phyloP scores from a whole-genome alignment of 2,888 invertebrate species.

The Aleiodes testaceus region DNA sequence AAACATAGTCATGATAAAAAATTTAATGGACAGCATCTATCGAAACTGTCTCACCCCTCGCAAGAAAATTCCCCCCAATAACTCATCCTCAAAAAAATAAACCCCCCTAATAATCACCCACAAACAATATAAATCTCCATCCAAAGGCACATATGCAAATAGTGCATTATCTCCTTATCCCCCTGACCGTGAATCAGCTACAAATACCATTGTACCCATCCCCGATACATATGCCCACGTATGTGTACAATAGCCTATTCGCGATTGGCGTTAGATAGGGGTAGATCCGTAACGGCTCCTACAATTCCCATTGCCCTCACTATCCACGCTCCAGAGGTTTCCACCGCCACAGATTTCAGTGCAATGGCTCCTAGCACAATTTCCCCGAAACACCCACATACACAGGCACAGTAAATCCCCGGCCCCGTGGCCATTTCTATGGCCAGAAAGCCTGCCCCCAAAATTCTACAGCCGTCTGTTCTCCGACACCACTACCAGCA shows the following conservation, averaged over 20 bases:
- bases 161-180: too few relatives aligned
- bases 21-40: too few relatives aligned
- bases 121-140: too few relatives aligned
- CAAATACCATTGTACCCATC: too few relatives aligned
- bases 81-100: too few relatives aligned
- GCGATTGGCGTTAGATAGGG: conserved; percentile 33
- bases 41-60: too few relatives aligned
- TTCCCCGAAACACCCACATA: conserved; percentile 3
- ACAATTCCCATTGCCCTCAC: conserved; percentile 35
- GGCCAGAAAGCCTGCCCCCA: conserved; percentile 1
- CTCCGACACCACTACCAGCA: conserved; percentile 3
- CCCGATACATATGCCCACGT: not conserved
- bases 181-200: too few relatives aligned
- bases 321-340: conserved; percentile 19
- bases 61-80: too few relatives aligned
- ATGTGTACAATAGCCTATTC: conserved; percentile 32
- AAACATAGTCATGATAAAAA: too few relatives aligned
- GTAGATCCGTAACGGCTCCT: conserved; percentile 13
- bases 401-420: too few relatives aligned
- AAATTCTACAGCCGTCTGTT: not conserved
- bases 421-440: conserved; percentile 4
- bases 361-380: conserved; percentile 18
- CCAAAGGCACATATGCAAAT: too few relatives aligned
- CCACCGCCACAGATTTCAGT: conserved; percentile 19
- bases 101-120: too few relatives aligned